Percentiles rank a stretch among this genome's conserved stretches.
Evolutionary conservation across 2,797 vertebrate genomes (phyloP).

Genomic region (Syngnathus rostellatus): DNA sequence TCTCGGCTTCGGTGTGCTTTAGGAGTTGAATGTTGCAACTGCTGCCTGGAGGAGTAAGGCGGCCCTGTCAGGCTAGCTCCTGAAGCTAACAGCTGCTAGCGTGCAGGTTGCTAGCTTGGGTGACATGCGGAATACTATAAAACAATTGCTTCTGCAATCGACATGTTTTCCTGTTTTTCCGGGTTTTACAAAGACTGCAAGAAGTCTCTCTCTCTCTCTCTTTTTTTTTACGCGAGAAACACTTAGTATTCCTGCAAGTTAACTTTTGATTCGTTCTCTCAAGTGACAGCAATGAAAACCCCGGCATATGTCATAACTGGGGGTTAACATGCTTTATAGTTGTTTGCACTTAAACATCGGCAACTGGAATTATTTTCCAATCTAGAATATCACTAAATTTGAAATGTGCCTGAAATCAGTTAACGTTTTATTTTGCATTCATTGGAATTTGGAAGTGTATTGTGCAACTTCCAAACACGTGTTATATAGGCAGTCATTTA

Average conservation of each 20-base stretch:
- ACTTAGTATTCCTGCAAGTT: not conserved
- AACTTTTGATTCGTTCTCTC: not conserved
- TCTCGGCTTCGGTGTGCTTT: not conserved
- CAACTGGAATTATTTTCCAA: not conserved
- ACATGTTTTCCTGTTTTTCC: not conserved
- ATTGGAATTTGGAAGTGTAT: not conserved
- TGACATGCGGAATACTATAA: not conserved
- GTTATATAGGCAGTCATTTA: too few relatives aligned
- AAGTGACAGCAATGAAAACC: not conserved
- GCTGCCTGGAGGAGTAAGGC: not conserved
- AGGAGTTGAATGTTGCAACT: not conserved
- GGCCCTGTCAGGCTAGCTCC: constrained; percentile 47
- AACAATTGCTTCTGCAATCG: not conserved
- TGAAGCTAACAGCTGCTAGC: constrained; percentile 38
- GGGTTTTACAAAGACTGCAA: not conserved
- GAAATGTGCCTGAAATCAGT: not conserved
- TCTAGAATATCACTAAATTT: not conserved
- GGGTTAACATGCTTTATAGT: too few relatives aligned
- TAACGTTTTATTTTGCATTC: not conserved
- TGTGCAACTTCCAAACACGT: not conserved
- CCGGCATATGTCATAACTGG: not conserved
- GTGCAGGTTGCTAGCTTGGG: constrained; percentile 18
- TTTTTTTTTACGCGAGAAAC: not conserved
- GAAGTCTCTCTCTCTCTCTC: not conserved
- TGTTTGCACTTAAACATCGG: not conserved